Base-by-base conservation (phyloP, 2,113 vertebrate species). In the Carettochelys insculpta region DNA sequence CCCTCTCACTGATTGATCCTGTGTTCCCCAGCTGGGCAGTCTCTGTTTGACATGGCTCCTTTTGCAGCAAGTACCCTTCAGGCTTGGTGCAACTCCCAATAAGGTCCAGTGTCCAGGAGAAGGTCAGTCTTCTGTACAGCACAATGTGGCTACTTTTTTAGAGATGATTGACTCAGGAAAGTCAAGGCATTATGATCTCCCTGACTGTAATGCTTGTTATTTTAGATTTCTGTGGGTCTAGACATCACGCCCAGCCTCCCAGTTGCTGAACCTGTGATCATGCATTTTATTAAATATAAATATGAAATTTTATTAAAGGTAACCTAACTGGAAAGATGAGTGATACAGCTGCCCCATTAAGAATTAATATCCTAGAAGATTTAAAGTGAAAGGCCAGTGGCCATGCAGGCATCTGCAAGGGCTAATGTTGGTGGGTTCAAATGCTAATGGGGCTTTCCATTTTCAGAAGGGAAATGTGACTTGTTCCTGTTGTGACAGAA, bases 221-320 rank as follows among this genome's bases (percentile, higher is more conserved):
- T 51, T 56, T 48, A 80, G 52, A 8, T 61, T 38, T 58, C 27
- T 78, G 8, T 3, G 24, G 27, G 2, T 9, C 14, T 76, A 58
- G 0, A 68, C 5, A 11, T 22, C 31, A 22, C 0, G 3, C 4
- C 5, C 34, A 5, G 16, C 11, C 29, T 34, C 38, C 51, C 22
- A 61, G 19, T 2, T 56, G 43, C 5, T 11, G 24, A 58, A 58
- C 11, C 25, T 34, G 52, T 17, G n/a, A 16, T 53, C 47, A 8
- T 5, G 14, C 25, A 22, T 80, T 17, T 2, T 53, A 75, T n/a
- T n/a, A n/a, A n/a, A n/a, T n/a, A n/a, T n/a, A n/a, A n/a, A n/a
- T n/a, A n/a, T n/a, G n/a, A n/a, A n/a, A 22, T 80, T 17, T 2
- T 53, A 75, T 76, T 82, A 80, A 11, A 88, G 75, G 54, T 47